Percentiles rank a stretch among this genome's conserved stretches.
Evolutionary conservation across 92 coral and sea anemone genomes (phyloP).

Genomic region (Zoanthus sansibaricus): DNA sequence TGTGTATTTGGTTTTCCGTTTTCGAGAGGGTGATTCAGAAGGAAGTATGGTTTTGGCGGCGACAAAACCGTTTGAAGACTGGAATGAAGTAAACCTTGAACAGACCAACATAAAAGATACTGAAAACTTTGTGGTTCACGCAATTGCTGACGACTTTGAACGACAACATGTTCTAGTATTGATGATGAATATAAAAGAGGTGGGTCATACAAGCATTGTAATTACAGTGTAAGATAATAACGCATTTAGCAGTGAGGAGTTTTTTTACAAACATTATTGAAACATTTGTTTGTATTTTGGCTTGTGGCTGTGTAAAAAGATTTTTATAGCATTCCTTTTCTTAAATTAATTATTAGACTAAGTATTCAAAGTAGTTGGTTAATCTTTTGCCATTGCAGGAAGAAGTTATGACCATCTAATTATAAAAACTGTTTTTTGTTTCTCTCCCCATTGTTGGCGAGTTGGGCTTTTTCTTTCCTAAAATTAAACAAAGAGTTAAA

Average conservation of each 20-base stretch:
- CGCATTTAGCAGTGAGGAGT: background rate
- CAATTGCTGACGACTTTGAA: conserved; percentile 69
- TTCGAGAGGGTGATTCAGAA: conserved; percentile 23
- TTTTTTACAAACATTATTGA: background rate
- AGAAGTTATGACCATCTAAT: background rate
- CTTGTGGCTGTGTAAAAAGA: background rate
- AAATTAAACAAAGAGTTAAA: background rate
- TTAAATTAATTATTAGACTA: background rate
- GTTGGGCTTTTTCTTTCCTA: background rate
- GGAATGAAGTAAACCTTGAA: conserved; percentile 59
- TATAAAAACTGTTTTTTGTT: background rate
- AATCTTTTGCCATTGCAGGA: background rate
- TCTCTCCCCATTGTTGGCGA: background rate
- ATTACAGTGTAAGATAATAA: background rate
- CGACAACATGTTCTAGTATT: conserved; percentile 64
- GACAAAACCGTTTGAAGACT: conserved; percentile 73
- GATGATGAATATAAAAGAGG: conserved; percentile 65
- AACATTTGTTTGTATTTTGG: background rate
- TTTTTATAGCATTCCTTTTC: background rate
- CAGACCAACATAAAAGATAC: background rate
- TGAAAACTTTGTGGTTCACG: conserved; percentile 45
- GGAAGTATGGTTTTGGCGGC: conserved; percentile 68
- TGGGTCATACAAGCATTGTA: conserved; percentile 8
- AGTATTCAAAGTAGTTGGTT: background rate
- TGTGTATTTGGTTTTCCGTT: conserved; percentile 59